These are phyloP conservation scores for Scophthalmus maximus DNA, from an alignment of 2,113 vertebrate species.

Conservation along the genomic window DNA sequence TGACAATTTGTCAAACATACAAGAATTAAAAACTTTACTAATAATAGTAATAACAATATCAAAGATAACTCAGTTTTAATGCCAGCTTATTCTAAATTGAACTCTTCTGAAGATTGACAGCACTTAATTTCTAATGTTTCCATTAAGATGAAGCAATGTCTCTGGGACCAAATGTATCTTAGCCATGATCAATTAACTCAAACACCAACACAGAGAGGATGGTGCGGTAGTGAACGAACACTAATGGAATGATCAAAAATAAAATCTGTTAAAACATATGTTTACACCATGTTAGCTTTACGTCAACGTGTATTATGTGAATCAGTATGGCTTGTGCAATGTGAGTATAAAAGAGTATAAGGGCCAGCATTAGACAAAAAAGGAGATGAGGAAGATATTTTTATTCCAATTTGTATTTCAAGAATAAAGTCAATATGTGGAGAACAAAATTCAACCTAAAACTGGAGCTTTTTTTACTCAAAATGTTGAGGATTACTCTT, in stretches of 20 bases:
- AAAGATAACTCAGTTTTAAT: neutral
- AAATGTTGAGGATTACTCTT: too few species aligned
- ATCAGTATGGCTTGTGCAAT: neutral
- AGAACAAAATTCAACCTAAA: too few species aligned
- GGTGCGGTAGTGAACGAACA: neutral
- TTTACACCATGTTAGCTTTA: neutral
- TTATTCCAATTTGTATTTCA: too few species aligned
- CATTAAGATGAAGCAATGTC: conserved; percentile 3
- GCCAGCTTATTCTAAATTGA: neutral
- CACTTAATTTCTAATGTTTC: neutral
- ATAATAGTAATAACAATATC: neutral
- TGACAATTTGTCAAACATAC: neutral
- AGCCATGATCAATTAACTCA: conserved; percentile 1
- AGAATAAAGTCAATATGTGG: too few species aligned
- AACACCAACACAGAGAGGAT: conserved; percentile 7
- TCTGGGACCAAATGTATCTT: neutral
- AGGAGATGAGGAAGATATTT: too few species aligned
- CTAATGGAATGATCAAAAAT: conserved; percentile 26
- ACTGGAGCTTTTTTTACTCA: too few species aligned
- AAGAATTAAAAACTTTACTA: neutral
- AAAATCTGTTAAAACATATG: neutral
- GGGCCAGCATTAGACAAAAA: too few species aligned
- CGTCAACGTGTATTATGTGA: neutral
- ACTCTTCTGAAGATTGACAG: neutral
- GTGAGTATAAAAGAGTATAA: too few species aligned